Conservation (phyloP, 64 coral and sea anemone species). For the Hydrozoanthus tunicans region DNA sequence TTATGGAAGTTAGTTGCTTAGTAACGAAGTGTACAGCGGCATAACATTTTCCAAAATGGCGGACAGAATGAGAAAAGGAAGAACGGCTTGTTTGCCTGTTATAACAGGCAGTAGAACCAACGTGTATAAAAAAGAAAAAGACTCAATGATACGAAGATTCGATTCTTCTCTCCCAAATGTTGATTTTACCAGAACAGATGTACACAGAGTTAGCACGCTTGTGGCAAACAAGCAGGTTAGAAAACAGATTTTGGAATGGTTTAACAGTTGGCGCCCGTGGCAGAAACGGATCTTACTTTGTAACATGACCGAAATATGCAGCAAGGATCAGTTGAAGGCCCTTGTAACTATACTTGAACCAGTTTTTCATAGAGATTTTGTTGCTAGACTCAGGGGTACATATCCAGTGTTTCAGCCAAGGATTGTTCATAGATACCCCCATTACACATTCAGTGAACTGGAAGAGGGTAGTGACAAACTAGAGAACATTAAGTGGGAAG, state of each 20-base stretch:
- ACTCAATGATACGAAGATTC: background rate
- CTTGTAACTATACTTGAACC: constrained; percentile 90
- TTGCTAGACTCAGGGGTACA: constrained; percentile 70
- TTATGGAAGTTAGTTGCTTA: background rate
- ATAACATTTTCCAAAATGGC: constrained; percentile 35
- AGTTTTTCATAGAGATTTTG: constrained; percentile 97
- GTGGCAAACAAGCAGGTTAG: constrained; percentile 83
- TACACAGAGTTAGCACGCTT: constrained; percentile 64
- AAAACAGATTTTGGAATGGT: constrained; percentile 91
- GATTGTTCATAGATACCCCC: constrained; percentile 48
- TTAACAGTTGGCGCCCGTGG: constrained; percentile 85
- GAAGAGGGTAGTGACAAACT: background rate
- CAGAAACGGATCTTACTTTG: constrained; percentile 92
- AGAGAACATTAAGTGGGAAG: background rate
- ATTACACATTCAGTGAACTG: constrained; percentile 7
- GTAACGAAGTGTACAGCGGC: constrained; percentile 36
- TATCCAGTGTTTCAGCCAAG: constrained; percentile 71
- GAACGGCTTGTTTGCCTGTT: background rate
- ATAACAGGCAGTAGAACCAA: constrained; percentile 11
- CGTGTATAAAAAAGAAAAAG: constrained; percentile 1
- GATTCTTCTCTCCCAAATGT: constrained; percentile 66
- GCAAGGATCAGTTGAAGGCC: constrained; percentile 68
- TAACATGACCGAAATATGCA: constrained; percentile 89
- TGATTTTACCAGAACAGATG: constrained; percentile 69
- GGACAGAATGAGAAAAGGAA: background rate